Evolutionary conservation across 2,888 invertebrate genomes (phyloP).

Genomic region (Rotaria socialis): DNA sequence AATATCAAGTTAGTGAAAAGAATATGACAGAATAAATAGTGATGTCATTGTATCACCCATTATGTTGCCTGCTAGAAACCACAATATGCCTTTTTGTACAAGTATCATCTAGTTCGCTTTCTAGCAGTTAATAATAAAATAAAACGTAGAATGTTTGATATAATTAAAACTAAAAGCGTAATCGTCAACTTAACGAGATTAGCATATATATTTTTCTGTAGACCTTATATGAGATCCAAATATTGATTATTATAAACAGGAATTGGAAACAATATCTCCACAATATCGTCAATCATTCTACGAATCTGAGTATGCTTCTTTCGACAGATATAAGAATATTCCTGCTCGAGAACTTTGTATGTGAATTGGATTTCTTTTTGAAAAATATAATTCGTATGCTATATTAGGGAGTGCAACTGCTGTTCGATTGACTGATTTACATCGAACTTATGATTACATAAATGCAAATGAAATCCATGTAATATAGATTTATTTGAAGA

Average conservation of each 20-base stretch:
- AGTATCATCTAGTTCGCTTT: no score
- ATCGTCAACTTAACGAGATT: no score
- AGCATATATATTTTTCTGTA: no score
- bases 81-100: no score
- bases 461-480: constrained; percentile 92
- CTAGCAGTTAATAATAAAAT: no score
- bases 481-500: constrained; percentile 49
- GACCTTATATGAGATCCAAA: not conserved
- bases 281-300: not conserved
- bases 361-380: not conserved
- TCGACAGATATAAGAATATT: not conserved
- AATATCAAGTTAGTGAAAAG: not conserved
- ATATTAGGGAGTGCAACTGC: not conserved
- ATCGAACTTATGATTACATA: constrained; percentile 73
- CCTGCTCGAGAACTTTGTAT: constrained; percentile 6
- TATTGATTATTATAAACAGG: not conserved
- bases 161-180: no score
- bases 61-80: no score
- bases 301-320: not conserved
- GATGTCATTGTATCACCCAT: no score
- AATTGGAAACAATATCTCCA: not conserved
- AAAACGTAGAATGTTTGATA: no score
- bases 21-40: no score
- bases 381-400: not conserved
- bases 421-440: not conserved